phyloP scores from a whole-genome alignment of 2,113 vertebrate genomes.

The Puma concolor region DNA sequence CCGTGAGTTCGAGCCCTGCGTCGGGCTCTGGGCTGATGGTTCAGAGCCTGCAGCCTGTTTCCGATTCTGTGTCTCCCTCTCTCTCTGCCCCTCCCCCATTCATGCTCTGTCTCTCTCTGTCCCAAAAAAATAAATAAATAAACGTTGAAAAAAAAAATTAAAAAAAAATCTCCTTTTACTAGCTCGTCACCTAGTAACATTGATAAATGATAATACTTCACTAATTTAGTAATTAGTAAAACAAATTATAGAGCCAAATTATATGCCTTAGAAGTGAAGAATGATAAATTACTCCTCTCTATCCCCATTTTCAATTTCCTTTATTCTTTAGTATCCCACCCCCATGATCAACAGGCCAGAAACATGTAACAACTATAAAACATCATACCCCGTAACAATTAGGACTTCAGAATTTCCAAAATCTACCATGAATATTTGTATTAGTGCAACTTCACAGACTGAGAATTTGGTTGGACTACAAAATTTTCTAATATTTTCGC shows the following conservation, averaged over 20 bases:
- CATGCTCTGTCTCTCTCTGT: too few relatives aligned
- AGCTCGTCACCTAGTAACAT: constrained; percentile 15
- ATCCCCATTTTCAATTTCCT: constrained; percentile 4
- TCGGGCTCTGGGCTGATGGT: too few relatives aligned
- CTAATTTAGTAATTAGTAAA: constrained; percentile 30
- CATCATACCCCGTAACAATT: constrained; percentile 86
- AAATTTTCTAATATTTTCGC: constrained; percentile 71
- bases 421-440: constrained; percentile 90
- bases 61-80: too few relatives aligned
- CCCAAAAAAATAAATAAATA: too few relatives aligned
- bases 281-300: neutral
- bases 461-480: constrained; percentile 80
- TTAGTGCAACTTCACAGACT: constrained; percentile 84
- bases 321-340: neutral
- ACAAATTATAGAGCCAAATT: neutral
- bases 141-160: too few relatives aligned
- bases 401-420: constrained; percentile 88
- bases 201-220: constrained; percentile 32
- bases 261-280: neutral
- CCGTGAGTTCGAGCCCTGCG: too few relatives aligned
- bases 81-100: too few relatives aligned
- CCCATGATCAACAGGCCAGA: neutral
- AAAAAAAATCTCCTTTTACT: constrained; percentile 8
- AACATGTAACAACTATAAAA: constrained; percentile 44
- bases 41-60: too few relatives aligned